Base-by-base conservation (phyloP, 2,888 invertebrate genomes). In the Pecten maximus region DNA sequence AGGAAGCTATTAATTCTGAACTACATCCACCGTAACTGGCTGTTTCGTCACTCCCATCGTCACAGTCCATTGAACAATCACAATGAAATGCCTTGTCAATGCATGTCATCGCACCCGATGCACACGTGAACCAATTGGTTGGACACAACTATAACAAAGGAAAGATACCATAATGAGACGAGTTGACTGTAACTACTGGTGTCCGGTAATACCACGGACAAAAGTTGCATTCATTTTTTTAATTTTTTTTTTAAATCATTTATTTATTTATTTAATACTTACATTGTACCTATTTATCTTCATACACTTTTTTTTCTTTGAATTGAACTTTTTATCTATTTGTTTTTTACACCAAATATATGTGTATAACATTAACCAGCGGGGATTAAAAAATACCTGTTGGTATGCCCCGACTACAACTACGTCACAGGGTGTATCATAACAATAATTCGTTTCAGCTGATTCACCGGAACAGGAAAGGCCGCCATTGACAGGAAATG, bases 1-100 rank as follows among this genome's bases (percentile, higher is more conserved):
- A 91, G 12, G 39, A 23, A 28, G 87, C 60, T 35, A 50, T 23
- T 0, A 90, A n/a, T 48, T 48, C 16, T 40, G 89, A 1, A 19
- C 40, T 86, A 88, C 94, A 94, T 16, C 89, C 86, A 0, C 92
- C 94, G 90, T 93, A 94, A 15, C 40, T 40, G 0, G 74, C 40
- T 1, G 90, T 54, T 91, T 94, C 94, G 74, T 94, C 94, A 91
- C 93, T 94, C 54, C 93, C 92, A 87, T 94, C 94, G 19, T 92
- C 91, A 89, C 94, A 94, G 40, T 94, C 94, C 0, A 6, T 40
- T 35, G 39, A 74, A 60, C 94, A 94, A 40, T 94, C 93, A 90
- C 94, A 94, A 1, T 60, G 74, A 74, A 92, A 92, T 23, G 89
- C 87, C 23, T 91, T 88, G 0, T 74, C 60, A 28, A 94, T 93